A percentile compares a stretch with the other conserved stretches of the same genome.
Conservation (phyloP, 2,797 vertebrate species). For the Tapera naevia region DNA sequence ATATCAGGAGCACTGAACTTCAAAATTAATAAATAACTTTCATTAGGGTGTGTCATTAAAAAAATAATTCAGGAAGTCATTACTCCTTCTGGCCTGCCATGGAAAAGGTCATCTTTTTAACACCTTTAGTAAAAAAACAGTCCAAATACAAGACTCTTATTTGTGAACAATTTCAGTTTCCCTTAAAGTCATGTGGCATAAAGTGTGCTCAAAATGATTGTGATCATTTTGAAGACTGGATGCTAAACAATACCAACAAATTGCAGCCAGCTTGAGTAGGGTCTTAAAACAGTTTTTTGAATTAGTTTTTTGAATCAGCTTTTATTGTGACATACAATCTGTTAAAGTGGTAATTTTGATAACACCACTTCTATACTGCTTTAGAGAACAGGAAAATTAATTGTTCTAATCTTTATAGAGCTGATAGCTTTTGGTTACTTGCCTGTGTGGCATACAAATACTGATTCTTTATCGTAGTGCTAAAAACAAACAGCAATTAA, state of each 20-base stretch:
- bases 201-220: not conserved
- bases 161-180: not conserved
- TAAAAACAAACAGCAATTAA: not conserved
- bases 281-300: not conserved
- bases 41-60: not conserved
- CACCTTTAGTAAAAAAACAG: not conserved
- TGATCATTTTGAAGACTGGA: not conserved
- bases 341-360: not conserved
- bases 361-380: not conserved
- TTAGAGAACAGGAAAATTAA: not conserved
- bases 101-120: not conserved
- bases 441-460: not conserved
- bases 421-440: not conserved
- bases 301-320: not conserved
- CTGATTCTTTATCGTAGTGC: not conserved
- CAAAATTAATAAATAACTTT: not conserved
- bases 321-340: not conserved
- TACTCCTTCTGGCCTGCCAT: not conserved
- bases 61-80: not conserved
- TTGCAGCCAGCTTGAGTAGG: not conserved
- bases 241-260: not conserved
- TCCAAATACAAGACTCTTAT: not conserved
- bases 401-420: not conserved
- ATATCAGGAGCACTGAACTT: not conserved
- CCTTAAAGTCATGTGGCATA: not conserved